Evolutionary conservation across 2,888 invertebrate genomes (phyloP), one percentile per base, ranked within the genome.

Genomic region (Metopia argyrocephala): DNA sequence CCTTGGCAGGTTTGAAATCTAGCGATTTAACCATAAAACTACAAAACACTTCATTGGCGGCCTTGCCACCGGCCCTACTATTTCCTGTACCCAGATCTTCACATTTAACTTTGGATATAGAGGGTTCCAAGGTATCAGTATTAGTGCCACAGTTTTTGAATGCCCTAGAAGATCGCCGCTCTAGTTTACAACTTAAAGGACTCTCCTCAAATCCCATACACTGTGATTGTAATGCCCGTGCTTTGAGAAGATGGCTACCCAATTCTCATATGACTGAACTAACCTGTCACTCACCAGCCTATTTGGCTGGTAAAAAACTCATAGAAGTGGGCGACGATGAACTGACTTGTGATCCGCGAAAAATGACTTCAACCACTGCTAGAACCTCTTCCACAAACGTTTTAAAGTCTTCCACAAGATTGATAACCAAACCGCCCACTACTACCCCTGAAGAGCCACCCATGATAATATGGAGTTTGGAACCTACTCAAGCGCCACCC

Each of bases 31-130:
- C 92, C 0, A 93, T 97, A n/a, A 93, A 94, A 71, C 91, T 97
- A 62, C 93, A 93, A 64, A 96, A 97, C 86, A 97, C 97, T 0
- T 96, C 96, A 0, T 90, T 97, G 6, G 93, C 93, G 15, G 92
- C 93, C 12, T 91, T 97, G 69, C 96, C 97, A 0, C 94, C 96
- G 4, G 95, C 96, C 0, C 89, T 97, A 23, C 93, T 97, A 76
- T 96, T 97, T 87, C 96, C 97, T 0, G 93, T 97, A 21, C 97
- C 97, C 0, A 92, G 96, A 85, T 97, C 97, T 2, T 96, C 96
- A 0, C 93, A 93, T 82, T 93, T 97, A 31, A 93, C 92, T 4
- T 92, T 97, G 4, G 96, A 97, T 87, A 93, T 97, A 0, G 92
- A 93, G 3, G 96, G 96, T 18, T 96, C 95, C 85, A 94, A 94